A percentile compares a stretch with the other conserved stretches of the same genome.
Evolutionary conservation across 2,113 vertebrate genomes (phyloP).

Genomic region (Rhea americana): DNA sequence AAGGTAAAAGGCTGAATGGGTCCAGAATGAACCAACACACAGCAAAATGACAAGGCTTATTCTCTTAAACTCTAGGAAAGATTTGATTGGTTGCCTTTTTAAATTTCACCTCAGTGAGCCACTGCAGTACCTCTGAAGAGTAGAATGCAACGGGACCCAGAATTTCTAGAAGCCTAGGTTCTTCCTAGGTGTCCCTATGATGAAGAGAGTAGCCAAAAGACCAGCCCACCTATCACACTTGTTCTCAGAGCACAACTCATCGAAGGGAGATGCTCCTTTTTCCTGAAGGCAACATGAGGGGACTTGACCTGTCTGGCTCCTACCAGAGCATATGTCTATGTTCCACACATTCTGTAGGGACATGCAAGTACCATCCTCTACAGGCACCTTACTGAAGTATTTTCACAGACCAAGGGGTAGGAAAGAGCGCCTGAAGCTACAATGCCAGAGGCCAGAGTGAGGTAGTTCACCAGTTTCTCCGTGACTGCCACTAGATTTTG

Average conservation of each 20-base stretch:
- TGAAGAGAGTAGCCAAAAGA: background rate
- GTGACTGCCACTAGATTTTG: background rate
- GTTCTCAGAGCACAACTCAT: background rate
- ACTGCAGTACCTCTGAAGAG: background rate
- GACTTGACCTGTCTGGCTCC: background rate
- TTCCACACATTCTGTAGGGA: background rate
- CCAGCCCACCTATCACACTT: background rate
- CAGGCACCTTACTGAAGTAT: background rate
- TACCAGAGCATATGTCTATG: background rate
- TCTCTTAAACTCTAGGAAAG: background rate
- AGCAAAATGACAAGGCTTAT: background rate
- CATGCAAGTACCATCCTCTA: background rate
- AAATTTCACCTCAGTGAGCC: background rate
- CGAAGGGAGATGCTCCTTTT: background rate
- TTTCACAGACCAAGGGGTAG: background rate
- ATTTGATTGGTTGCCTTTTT: background rate
- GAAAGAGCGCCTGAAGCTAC: background rate
- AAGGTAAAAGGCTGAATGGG: background rate
- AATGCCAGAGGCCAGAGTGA: background rate
- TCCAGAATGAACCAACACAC: background rate
- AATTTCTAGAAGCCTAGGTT: background rate
- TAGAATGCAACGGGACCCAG: background rate
- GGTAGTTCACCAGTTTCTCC: background rate
- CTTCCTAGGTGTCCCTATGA: background rate
- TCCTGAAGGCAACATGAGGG: background rate